These are phyloP conservation scores for Musca vetustissima DNA, from an alignment of 1,140 invertebrate species.

Conservation along the genomic window DNA sequence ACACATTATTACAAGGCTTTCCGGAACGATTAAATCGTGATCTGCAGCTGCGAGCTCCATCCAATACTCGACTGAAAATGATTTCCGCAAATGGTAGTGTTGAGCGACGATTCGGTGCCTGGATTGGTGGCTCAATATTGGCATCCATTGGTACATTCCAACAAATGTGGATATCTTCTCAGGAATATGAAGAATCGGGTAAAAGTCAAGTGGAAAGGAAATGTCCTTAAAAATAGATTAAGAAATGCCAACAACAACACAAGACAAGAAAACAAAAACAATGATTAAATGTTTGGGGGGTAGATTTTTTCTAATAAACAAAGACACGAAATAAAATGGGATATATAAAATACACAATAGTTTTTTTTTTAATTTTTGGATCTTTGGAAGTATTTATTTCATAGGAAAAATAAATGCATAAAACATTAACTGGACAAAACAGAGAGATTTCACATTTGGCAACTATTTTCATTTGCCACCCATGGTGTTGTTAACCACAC, in stretches of 20 bases:
- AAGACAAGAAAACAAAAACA: slow-evolving; percentile 65
- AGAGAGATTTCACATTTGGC: too few relatives aligned
- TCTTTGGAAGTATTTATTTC: slow-evolving; percentile 65
- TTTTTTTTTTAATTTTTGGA: too few relatives aligned
- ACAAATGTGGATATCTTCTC: slow-evolving; percentile 97
- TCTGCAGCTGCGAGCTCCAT: slow-evolving; percentile 83
- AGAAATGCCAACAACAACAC: slow-evolving; percentile 43
- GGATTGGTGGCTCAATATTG: slow-evolving; percentile 95
- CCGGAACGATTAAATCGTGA: slow-evolving; percentile 82
- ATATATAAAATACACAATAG: slow-evolving; percentile 57
- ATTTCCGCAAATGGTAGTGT: slow-evolving; percentile 77
- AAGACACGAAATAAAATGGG: slow-evolving; percentile 46
- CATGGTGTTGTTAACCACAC: slow-evolving; percentile 52
- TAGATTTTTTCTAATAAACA: slow-evolving; percentile 36
- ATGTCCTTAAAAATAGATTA: slow-evolving; percentile 67
- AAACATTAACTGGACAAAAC: too few relatives aligned
- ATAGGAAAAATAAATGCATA: slow-evolving; percentile 73
- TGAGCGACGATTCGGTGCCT: slow-evolving; percentile 88
- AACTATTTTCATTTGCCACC: slow-evolving; percentile 27
- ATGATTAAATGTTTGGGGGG: slow-evolving; percentile 62
- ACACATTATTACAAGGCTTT: slow-evolving; percentile 73
- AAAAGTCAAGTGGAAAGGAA: slow-evolving; percentile 91
- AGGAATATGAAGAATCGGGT: slow-evolving; percentile 94
- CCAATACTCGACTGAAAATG: slow-evolving; percentile 85
- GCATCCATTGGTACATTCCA: slow-evolving; percentile 95